Percentiles rank a stretch among this genome's conserved stretches.
Evolutionary conservation across 1,140 invertebrate genomes (phyloP).

Genomic region (Dreissena rostriformis): DNA sequence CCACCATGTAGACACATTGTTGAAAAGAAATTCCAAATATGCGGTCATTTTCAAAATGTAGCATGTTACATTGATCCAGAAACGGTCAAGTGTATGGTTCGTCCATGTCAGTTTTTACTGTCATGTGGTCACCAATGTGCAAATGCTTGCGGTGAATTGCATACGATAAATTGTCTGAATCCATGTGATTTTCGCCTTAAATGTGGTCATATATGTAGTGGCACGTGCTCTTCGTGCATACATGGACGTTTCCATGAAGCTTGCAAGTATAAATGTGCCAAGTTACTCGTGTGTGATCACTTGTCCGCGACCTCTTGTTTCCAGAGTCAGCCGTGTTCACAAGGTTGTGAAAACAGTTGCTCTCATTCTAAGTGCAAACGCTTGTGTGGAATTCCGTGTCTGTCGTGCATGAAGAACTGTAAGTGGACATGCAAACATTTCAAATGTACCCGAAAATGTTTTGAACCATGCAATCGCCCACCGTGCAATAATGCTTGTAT

Average conservation of each 20-base stretch:
- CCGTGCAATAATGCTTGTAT: conserved; percentile 61
- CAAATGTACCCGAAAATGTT: conserved; percentile 84
- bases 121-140: background rate
- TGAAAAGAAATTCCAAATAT: no score
- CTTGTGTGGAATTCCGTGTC: conserved; percentile 85
- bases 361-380: conserved; percentile 82
- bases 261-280: conserved; percentile 74
- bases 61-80: conserved; percentile 56
- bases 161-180: background rate
- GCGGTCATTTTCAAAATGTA: no score
- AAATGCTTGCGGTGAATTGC: background rate
- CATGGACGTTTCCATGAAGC: conserved; percentile 85
- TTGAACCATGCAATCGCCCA: conserved; percentile 82
- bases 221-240: conserved; percentile 81
- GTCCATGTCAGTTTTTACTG: conserved; percentile 40
- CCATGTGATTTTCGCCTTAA: conserved; percentile 59
- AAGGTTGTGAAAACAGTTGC: conserved; percentile 84
- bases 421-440: conserved; percentile 83
- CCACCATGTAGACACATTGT: no score
- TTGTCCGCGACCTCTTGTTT: conserved; percentile 68
- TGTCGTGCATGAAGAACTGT: conserved; percentile 83
- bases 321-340: conserved; percentile 85
- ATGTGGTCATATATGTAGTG: conserved; percentile 83
- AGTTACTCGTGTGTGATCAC: conserved; percentile 79
- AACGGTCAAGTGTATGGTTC: conserved; percentile 44